Percentiles rank a stretch among this genome's conserved stretches.
Evolutionary conservation across 2,888 invertebrate species (phyloP).

Genomic region (Plebejus anna): DNA sequence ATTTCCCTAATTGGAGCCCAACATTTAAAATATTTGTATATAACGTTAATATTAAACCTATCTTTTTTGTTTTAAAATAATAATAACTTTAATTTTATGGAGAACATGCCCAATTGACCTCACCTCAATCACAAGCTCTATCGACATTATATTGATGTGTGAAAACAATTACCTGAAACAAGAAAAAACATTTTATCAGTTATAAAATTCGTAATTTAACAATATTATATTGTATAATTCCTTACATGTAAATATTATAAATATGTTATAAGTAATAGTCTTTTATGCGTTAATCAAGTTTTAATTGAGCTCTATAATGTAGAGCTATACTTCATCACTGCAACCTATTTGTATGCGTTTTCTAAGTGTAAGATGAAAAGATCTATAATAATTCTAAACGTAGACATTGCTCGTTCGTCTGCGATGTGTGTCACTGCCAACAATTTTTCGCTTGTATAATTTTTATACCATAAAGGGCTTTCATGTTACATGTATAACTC

Average conservation of each 20-base stretch:
- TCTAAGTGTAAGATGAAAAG: slow-evolving; percentile 53
- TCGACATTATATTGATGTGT: slow-evolving; percentile 33
- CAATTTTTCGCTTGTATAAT: slow-evolving; percentile 59
- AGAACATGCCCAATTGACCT: slow-evolving; percentile 43
- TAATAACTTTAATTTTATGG: not conserved
- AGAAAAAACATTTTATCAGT: slow-evolving; percentile 38
- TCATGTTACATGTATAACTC: slow-evolving; percentile 28
- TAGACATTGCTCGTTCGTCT: slow-evolving; percentile 55
- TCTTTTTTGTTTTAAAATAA: not conserved
- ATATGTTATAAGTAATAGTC: too few species aligned
- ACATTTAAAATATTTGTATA: not conserved
- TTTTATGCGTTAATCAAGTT: too few species aligned
- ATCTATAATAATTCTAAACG: slow-evolving; percentile 45
- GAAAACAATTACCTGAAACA: slow-evolving; percentile 62
- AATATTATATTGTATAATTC: too few species aligned
- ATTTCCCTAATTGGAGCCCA: not conserved
- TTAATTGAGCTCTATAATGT: too few species aligned
- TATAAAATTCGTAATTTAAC: not conserved
- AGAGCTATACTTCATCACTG: not conserved
- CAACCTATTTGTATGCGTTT: slow-evolving; percentile 42
- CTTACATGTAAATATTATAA: too few species aligned
- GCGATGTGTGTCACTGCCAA: slow-evolving; percentile 68
- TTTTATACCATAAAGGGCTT: slow-evolving; percentile 48
- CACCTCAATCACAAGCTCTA: slow-evolving; percentile 50
- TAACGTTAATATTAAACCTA: not conserved